These are phyloP conservation scores for Lethrus apterus DNA, from an alignment of 1,140 invertebrate genomes.

Conservation along the genomic window DNA sequence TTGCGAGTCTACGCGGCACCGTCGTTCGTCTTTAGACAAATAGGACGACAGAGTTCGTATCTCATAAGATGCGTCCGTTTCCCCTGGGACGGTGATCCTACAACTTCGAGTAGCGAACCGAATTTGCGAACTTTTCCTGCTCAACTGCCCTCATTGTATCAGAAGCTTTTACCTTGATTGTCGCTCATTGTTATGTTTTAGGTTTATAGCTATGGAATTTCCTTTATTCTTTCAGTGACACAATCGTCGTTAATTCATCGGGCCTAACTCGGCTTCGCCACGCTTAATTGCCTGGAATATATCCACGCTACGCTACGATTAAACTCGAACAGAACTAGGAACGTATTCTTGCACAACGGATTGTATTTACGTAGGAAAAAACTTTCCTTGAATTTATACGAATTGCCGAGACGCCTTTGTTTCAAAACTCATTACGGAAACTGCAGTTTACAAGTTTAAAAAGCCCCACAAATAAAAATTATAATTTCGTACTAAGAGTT, in stretches of 20 bases:
- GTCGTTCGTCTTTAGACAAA: neutral
- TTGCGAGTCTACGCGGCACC: conserved; percentile 18
- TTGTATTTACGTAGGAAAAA: conserved; percentile 21
- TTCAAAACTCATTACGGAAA: conserved; percentile 25
- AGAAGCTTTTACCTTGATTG: conserved; percentile 24
- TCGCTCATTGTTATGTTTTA: conserved; percentile 25
- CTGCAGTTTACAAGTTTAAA: conserved; percentile 24
- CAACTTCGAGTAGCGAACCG: conserved; percentile 1
- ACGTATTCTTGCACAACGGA: conserved; percentile 12
- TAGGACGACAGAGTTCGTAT: conserved; percentile 9
- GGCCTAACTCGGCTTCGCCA: too few species aligned
- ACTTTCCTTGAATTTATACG: conserved; percentile 22
- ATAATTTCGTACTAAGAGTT: conserved; percentile 22
- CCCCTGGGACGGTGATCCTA: conserved; percentile 15
- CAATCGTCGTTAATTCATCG: too few species aligned
- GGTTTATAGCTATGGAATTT: too few species aligned
- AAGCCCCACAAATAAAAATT: conserved; percentile 26
- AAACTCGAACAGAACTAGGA: conserved; percentile 22
- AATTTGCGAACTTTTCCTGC: conserved; percentile 24
- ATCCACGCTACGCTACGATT: conserved; percentile 23
- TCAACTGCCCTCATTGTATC: conserved; percentile 21
- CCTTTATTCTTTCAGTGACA: too few species aligned
- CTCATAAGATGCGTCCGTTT: conserved; percentile 9
- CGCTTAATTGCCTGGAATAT: conserved; percentile 25
- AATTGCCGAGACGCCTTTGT: conserved; percentile 22